Evolutionary conservation across 1,140 invertebrate species (phyloP).

Genomic region (Ceratina calcarata): DNA sequence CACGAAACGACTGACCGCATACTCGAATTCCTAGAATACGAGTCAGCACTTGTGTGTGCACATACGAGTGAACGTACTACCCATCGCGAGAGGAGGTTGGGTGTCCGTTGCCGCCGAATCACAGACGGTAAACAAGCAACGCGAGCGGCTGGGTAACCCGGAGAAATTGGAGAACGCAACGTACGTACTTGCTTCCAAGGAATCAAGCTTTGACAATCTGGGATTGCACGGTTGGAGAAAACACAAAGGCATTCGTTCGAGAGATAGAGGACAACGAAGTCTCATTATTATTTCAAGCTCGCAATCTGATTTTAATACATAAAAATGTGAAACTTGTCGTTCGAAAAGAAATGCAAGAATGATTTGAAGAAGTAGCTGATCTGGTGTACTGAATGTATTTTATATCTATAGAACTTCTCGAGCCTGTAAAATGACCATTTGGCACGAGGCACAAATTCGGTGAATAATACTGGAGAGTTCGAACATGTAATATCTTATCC

Average conservation of each 20-base stretch:
- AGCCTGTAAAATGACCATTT: no score
- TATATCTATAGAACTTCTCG: no score
- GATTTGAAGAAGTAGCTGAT: no score
- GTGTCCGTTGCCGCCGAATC: conserved; percentile 13
- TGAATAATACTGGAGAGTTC: background rate
- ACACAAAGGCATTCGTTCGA: background rate
- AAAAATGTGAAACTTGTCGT: no score
- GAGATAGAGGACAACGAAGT: background rate
- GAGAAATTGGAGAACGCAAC: conserved; percentile 22
- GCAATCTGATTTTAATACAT: no score
- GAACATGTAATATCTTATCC: conserved; percentile 10
- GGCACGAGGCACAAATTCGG: background rate
- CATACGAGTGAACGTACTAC: conserved; percentile 25
- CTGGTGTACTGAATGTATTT: no score
- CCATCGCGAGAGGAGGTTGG: background rate
- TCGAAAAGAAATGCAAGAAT: no score
- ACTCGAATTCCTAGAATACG: conserved; percentile 60
- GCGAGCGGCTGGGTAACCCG: no score
- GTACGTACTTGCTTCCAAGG: background rate
- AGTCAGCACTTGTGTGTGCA: conserved; percentile 47
- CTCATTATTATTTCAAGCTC: no score
- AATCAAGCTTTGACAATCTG: conserved; percentile 10
- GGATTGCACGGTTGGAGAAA: background rate
- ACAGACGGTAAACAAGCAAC: background rate
- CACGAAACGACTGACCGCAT: conserved; percentile 59